A percentile compares a stretch with the other conserved stretches of the same genome.
Evolutionary conservation across 2,797 vertebrate genomes (phyloP).

Genomic region (Pipistrellus nathusii): DNA sequence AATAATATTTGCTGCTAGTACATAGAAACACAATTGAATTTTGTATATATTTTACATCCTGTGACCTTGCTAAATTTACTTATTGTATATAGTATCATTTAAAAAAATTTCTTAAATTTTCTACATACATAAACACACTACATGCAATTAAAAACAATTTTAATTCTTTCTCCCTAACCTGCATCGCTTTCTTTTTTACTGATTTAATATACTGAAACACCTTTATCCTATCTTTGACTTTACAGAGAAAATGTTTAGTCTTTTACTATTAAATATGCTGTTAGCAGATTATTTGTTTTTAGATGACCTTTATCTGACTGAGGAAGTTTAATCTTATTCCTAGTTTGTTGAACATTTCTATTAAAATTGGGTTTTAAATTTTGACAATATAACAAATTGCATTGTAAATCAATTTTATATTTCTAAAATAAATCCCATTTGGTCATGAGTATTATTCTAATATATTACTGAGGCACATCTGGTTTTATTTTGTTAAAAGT

Average conservation of each 20-base stretch:
- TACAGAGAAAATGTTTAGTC: background rate
- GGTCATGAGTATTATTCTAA: conserved; percentile 26
- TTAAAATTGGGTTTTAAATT: background rate
- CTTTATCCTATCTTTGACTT: background rate
- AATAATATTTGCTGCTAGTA: no score
- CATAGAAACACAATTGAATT: background rate
- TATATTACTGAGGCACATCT: background rate
- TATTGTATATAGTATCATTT: background rate
- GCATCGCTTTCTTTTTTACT: background rate
- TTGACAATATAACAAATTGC: background rate
- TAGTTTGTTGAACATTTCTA: background rate
- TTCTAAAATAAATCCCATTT: background rate
- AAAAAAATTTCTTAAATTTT: conserved; percentile 3
- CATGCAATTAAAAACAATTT: conserved; percentile 4
- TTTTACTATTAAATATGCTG: background rate
- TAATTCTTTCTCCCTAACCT: background rate
- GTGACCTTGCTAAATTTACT: background rate
- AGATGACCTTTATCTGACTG: background rate
- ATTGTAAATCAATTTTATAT: background rate
- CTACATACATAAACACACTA: background rate
- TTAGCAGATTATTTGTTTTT: background rate
- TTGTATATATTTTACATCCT: background rate
- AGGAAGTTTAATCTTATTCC: background rate
- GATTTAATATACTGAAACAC: background rate
- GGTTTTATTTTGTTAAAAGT: background rate